Conservation (phyloP, 2,888 invertebrate species). For the Oeneis ivallda region DNA sequence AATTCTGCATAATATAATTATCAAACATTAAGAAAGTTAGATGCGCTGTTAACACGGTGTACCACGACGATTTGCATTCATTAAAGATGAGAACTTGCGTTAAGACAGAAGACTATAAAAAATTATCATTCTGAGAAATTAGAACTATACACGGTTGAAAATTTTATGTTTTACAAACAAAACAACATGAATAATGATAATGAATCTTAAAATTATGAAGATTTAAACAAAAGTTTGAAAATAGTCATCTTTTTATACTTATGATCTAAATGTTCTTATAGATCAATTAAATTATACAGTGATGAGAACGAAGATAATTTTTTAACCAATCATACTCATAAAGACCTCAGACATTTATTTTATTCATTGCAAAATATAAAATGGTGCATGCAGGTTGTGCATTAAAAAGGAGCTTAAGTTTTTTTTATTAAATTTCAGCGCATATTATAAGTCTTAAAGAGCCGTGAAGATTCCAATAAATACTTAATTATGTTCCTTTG, state of each 20-base stretch:
- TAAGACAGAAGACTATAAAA: neutral
- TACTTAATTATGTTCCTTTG: conserved; percentile 37
- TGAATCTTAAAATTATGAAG: no score
- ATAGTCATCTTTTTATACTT: neutral
- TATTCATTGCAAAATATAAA: neutral
- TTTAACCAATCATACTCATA: neutral
- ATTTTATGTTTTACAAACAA: no score
- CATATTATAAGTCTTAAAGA: conserved; percentile 10
- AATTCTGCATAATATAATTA: conserved; percentile 39
- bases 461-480: conserved; percentile 34
- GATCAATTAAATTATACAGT: neutral
- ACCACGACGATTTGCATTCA: conserved; percentile 1
- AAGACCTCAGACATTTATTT: neutral
- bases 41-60: conserved; percentile 17
- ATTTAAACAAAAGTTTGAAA: no score
- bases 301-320: neutral
- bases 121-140: no score
- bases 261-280: neutral
- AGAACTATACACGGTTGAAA: no score
- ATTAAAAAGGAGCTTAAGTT: neutral
- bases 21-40: conserved; percentile 22
- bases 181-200: no score
- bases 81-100: neutral
- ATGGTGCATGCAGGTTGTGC: neutral
- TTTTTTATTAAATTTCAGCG: conserved; percentile 11